These are phyloP conservation scores for Drosophila dunni DNA, from an alignment of 1,140 invertebrate genomes.

Conservation along the genomic window DNA sequence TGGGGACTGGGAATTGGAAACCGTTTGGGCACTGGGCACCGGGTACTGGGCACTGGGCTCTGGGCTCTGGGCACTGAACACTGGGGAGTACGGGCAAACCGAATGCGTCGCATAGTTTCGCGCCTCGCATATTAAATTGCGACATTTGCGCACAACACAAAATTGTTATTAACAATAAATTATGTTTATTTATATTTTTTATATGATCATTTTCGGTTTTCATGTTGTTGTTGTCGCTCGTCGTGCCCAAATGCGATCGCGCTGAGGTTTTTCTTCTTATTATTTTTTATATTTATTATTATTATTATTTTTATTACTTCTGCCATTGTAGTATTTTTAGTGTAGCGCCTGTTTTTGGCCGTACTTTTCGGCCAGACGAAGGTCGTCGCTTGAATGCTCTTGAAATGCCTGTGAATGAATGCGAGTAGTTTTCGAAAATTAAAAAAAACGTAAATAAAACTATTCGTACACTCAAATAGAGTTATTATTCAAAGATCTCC, in stretches of 20 bases:
- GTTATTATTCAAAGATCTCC: conserved; percentile 1
- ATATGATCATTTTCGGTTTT: conserved; percentile 26
- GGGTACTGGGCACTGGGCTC: not conserved
- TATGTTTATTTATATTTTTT: conserved; percentile 69
- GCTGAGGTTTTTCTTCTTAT: conserved; percentile 20
- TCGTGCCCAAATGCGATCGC: conserved; percentile 51
- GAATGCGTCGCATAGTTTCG: conserved; percentile 57
- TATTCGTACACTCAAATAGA: conserved; percentile 5
- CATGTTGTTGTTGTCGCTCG: conserved; percentile 40
- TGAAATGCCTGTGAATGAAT: conserved; percentile 20
- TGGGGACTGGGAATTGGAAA: not conserved
- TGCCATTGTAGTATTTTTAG: conserved; percentile 10
- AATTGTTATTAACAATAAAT: conserved; percentile 70
- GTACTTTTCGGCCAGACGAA: conserved; percentile 44
- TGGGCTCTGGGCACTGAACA: not conserved
- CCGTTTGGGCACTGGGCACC: too few species aligned
- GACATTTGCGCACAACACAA: conserved; percentile 50
- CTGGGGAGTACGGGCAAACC: conserved; percentile 4
- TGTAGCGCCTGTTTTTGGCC: conserved; percentile 18
- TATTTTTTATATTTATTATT: conserved; percentile 10
- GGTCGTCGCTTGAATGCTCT: conserved; percentile 39
- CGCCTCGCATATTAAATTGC: conserved; percentile 58
- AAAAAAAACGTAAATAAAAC: not conserved
- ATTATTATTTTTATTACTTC: conserved; percentile 19
- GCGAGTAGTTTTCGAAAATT: not conserved